A percentile compares a stretch with the other conserved stretches of the same genome.
Conservation (phyloP, 2,113 vertebrate genomes). For the Polypterus bichir region DNA sequence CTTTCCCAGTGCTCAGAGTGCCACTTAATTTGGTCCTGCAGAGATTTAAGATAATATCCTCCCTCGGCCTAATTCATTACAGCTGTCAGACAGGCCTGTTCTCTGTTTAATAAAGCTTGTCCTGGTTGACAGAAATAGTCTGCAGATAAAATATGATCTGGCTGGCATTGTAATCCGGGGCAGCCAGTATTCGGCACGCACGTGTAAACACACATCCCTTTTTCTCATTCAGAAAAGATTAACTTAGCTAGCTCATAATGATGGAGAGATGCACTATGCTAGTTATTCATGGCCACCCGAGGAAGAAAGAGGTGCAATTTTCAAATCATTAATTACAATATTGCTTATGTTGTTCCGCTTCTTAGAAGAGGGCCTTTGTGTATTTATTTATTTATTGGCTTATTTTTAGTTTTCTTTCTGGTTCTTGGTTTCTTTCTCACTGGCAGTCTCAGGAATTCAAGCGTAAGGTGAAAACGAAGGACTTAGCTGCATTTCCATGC, state of each 20-base stretch:
- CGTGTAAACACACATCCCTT: neutral
- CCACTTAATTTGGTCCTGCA: neutral
- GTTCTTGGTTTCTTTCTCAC: no score
- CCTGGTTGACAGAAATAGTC: neutral
- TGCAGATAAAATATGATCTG: conserved; percentile 6
- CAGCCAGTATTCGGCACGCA: neutral
- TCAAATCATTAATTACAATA: no score
- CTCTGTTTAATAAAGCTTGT: conserved; percentile 9
- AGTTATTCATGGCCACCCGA: no score
- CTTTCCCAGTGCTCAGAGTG: no score
- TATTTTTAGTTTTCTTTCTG: no score
- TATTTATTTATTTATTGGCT: no score
- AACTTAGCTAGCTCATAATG: neutral
- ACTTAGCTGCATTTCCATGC: no score
- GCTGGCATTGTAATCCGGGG: neutral
- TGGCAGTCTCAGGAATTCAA: no score
- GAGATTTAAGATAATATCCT: conserved; percentile 3
- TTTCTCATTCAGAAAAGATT: neutral
- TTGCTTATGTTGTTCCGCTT: no score
- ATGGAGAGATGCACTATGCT: neutral
- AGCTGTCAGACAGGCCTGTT: conserved; percentile 1
- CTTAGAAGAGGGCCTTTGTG: no score
- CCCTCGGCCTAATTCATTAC: conserved; percentile 4
- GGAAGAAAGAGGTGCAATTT: no score
- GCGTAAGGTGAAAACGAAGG: no score